Base-by-base conservation (phyloP, 2,888 invertebrate genomes). In the Laspeyria flexula region DNA sequence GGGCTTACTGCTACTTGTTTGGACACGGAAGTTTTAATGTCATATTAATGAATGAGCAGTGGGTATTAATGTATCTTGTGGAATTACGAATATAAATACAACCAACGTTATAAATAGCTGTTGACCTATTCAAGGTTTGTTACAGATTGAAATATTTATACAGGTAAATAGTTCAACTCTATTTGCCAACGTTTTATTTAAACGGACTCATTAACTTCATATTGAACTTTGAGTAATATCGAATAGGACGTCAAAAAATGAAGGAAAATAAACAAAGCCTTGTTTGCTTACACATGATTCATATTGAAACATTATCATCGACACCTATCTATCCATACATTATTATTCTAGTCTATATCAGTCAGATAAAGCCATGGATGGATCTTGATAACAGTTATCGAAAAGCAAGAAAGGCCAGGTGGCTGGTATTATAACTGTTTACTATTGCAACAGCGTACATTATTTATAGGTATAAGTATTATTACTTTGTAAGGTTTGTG, bases 291-390 rank as follows among this genome's bases (percentile, higher is more conserved):
- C 9, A 7, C 1, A 25, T 25, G 25, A 25, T 25, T 25, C 25
- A 25, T 25, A 25, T 25, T 25, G 25, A 25, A 25, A 6, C 7
- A 25, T 25, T 7, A 39, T 25, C 27, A 39, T 25, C 12, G 16
- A 10, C 21, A 31, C 7, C 16, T 31, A 31, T 33, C 45, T 45
- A 6, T n/a, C 38, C 21, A 10, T n/a, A 31, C 27, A 44, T 31
- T 13, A 30, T 43, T 25, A 34, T 27, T 34, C n/a, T 27, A 7
- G 25, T 34, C 16, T 37, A 18, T 38, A 21, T 21, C 35, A 31
- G 42, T 35, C 18, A 41, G 21, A 43, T 35, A 27, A 31, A 6
- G 29, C 25, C 15, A 31, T 23, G 23, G 23, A 7, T 11, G 33
- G 13, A 1, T 25, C 33, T 13, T 10, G 42, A 43, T 43, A 43